Conservation (phyloP, 1,140 invertebrate species). For the Musca vetustissima region DNA sequence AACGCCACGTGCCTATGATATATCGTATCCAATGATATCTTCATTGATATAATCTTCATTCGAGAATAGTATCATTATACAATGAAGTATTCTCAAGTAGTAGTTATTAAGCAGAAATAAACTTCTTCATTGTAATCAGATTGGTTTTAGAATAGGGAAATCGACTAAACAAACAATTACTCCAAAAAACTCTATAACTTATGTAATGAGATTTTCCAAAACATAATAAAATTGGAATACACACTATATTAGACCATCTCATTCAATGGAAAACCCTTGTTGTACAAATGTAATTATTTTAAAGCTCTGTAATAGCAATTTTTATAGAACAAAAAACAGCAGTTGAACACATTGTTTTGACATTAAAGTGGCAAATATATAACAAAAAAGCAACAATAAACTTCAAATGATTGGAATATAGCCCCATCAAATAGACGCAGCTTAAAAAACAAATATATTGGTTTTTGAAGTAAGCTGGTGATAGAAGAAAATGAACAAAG, state of each 20-base stretch:
- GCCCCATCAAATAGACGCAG: too few species aligned
- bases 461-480: too few species aligned
- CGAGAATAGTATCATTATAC: background rate
- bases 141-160: conserved; percentile 19
- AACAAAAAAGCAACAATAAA: too few species aligned
- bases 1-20: background rate
- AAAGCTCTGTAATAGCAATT: too few species aligned
- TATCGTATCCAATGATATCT: background rate
- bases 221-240: conserved; percentile 28
- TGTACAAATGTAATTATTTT: too few species aligned
- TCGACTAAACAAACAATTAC: background rate
- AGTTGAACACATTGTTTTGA: too few species aligned
- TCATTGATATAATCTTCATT: background rate
- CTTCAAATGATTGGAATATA: too few species aligned
- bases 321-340: too few species aligned
- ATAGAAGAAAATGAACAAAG: too few species aligned
- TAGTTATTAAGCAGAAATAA: conserved; percentile 27
- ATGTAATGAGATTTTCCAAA: conserved; percentile 27
- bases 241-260: conserved; percentile 24
- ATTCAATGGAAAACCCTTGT: conserved; percentile 26
- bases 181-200: conserved; percentile 22
- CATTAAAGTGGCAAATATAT: too few species aligned
- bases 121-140: conserved; percentile 21
- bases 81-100: background rate
- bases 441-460: too few species aligned